These are phyloP conservation scores for Ferdinandea cuprea DNA, from an alignment of 2,888 invertebrate genomes.

Conservation along the genomic window DNA sequence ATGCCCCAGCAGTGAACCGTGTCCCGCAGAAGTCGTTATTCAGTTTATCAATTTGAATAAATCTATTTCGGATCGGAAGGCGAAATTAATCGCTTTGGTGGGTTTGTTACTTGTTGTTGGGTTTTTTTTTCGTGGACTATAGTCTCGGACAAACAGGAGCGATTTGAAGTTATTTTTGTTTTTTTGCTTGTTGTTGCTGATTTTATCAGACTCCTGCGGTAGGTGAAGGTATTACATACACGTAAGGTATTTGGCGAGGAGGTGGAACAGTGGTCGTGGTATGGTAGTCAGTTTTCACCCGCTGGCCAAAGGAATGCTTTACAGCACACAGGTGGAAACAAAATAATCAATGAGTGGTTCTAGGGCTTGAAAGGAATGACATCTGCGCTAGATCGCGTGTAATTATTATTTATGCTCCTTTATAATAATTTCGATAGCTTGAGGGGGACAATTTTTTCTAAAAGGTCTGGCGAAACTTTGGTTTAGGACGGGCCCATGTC, in stretches of 20 bases:
- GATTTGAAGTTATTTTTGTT: conserved; percentile 20
- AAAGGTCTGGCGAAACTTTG: conserved; percentile 14
- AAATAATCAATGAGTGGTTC: conserved; percentile 69
- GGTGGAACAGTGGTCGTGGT: conserved; percentile 19
- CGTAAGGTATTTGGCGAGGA: conserved; percentile 27
- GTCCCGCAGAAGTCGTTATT: conserved; percentile 57
- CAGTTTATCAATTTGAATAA: conserved; percentile 72
- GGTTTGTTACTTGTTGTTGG: too few relatives aligned
- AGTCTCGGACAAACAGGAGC: conserved; percentile 58
- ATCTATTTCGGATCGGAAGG: conserved; percentile 63
- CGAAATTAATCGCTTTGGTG: conserved; percentile 67
- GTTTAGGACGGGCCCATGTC: not conserved
- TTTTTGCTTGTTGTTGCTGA: conserved; percentile 1
- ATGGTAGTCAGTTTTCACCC: conserved; percentile 8
- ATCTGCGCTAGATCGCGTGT: conserved; percentile 62
- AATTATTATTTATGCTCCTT: conserved; percentile 68
- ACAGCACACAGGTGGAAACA: conserved; percentile 60
- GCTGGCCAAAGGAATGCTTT: conserved; percentile 30
- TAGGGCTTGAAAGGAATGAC: conserved; percentile 65
- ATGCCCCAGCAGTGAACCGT: conserved; percentile 6
- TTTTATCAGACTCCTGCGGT: conserved; percentile 72
- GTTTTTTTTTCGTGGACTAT: conserved; percentile 19
- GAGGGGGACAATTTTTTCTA: conserved; percentile 17
- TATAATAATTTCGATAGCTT: conserved; percentile 25
- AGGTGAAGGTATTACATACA: conserved; percentile 46